Evolutionary conservation across 2,797 vertebrate genomes (phyloP).

Genomic region (Kryptolebias ocellatus): DNA sequence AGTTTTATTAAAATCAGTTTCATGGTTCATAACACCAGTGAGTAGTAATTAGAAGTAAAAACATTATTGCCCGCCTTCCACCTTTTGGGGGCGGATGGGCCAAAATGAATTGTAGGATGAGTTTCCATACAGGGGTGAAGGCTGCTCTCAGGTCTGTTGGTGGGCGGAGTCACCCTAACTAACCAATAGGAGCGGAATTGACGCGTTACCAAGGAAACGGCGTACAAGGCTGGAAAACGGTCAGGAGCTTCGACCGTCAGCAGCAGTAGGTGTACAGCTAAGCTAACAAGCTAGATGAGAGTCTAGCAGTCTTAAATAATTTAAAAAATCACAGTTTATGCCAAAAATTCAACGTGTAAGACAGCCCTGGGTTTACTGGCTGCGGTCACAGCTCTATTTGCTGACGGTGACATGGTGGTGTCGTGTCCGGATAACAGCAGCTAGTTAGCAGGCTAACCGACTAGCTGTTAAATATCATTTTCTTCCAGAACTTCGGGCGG

Average conservation of each 20-base stretch:
- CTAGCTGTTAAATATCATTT: not conserved
- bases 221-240: slow-evolving; percentile 23
- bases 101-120: too few relatives aligned
- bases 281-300: slow-evolving; percentile 18
- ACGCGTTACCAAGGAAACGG: slow-evolving; percentile 72
- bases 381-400: not conserved
- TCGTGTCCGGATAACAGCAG: not conserved
- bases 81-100: too few relatives aligned
- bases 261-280: slow-evolving; percentile 12
- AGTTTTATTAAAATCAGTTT: too few relatives aligned
- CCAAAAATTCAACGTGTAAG: not conserved
- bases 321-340: not conserved
- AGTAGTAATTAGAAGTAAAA: too few relatives aligned
- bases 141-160: too few relatives aligned
- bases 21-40: too few relatives aligned
- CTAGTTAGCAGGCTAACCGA: not conserved
- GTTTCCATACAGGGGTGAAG: too few relatives aligned
- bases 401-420: not conserved
- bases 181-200: slow-evolving; percentile 43
- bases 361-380: not conserved
- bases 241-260: not conserved
- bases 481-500: not conserved
- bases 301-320: not conserved
- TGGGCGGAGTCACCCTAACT: slow-evolving; percentile 9
- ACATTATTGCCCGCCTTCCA: too few relatives aligned